These are phyloP conservation scores for Drosophila parvula DNA, from an alignment of 1,140 invertebrate species.

Conservation along the genomic window DNA sequence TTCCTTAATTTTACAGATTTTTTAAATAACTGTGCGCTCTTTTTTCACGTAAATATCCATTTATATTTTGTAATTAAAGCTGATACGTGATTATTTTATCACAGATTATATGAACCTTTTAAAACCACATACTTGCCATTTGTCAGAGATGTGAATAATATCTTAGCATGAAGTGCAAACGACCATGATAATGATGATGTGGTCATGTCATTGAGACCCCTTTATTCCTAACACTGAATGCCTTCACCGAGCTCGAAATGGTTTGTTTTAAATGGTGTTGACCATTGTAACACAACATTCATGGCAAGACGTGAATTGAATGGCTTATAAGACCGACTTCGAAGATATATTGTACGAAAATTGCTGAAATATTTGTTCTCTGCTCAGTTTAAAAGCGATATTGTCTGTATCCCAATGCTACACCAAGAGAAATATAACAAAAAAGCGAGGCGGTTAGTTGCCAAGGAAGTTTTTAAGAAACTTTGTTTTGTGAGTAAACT, in stretches of 20 bases:
- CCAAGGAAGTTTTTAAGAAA: not conserved
- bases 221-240: conserved; percentile 41
- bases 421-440: conserved; percentile 8
- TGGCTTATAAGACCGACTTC: conserved; percentile 23
- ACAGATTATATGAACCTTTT: conserved; percentile 13
- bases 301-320: conserved; percentile 33
- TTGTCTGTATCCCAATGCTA: conserved; percentile 12
- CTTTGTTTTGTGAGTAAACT: not conserved
- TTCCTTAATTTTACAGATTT: not conserved
- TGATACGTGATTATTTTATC: conserved; percentile 22
- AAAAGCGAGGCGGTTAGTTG: not conserved
- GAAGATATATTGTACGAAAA: conserved; percentile 33
- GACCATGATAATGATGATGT: conserved; percentile 27
- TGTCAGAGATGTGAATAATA: conserved; percentile 8
- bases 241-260: conserved; percentile 12
- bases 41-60: not conserved
- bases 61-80: not conserved
- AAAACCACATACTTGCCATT: conserved; percentile 25
- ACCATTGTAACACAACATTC: conserved; percentile 45
- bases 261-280: conserved; percentile 40
- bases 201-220: conserved; percentile 32
- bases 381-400: conserved; percentile 13
- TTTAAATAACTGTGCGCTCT: not conserved
- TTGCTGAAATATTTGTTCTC: conserved; percentile 36
- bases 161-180: conserved; percentile 24